Conservation (phyloP, 2,113 vertebrate genomes). For the Marcusenius ussheri region DNA sequence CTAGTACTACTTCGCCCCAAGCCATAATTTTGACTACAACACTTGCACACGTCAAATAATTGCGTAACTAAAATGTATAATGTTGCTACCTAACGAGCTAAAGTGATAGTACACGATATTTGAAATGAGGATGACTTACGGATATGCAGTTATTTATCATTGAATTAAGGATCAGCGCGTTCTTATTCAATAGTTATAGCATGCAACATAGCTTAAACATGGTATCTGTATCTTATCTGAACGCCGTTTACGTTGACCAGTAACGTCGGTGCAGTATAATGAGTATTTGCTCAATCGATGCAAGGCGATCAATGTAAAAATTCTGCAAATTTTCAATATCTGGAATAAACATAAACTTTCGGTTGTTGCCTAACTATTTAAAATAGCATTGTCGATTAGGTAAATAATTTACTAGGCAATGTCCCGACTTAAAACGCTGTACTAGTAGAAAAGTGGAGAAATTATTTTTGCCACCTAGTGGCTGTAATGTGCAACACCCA, state of each 20-base stretch:
- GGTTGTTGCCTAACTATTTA: neutral
- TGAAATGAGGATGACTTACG: neutral
- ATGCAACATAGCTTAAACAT: neutral
- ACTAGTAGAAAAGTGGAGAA: neutral
- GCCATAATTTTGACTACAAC: neutral
- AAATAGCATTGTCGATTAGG: neutral
- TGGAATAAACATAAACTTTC: neutral
- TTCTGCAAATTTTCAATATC: neutral
- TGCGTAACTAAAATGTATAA: neutral
- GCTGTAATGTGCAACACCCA: neutral
- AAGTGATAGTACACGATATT: neutral
- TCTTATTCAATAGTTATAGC: neutral
- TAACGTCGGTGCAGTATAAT: neutral
- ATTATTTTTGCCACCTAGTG: slow-evolving; percentile 14
- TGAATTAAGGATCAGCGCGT: neutral
- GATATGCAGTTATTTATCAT: neutral
- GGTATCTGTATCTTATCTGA: neutral
- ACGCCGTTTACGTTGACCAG: neutral
- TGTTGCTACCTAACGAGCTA: neutral
- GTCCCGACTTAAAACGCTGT: neutral
- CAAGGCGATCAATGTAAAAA: neutral
- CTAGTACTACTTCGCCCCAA: neutral
- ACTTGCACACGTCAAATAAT: neutral
- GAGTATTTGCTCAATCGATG: neutral
- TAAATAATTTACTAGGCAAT: neutral